These are phyloP conservation scores for Cyprinus carpio DNA, from an alignment of 2,113 vertebrate species.

Conservation along the genomic window DNA sequence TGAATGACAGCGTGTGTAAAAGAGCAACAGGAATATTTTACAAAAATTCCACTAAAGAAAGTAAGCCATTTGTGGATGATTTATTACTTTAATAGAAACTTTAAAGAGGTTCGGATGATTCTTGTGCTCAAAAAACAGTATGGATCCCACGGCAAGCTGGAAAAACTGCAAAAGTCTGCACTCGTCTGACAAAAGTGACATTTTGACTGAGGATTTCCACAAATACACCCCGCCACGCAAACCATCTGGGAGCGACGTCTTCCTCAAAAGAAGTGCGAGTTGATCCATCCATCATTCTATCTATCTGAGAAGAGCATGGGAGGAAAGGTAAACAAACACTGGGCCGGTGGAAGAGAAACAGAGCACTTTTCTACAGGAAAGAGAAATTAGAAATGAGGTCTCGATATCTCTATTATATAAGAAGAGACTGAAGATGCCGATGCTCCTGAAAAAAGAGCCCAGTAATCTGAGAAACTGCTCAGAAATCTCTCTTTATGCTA, in stretches of 20 bases:
- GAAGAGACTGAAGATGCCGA: neutral
- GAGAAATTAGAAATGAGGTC: constrained; percentile 15
- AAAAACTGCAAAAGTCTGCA: neutral
- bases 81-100: neutral
- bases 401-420: neutral
- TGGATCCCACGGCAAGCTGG: constrained; percentile 4
- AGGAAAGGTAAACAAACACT: neutral
- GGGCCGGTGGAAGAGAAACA: neutral
- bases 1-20: neutral
- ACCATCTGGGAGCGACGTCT: constrained; percentile 33
- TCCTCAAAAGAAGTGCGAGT: neutral
- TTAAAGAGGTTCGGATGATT: neutral
- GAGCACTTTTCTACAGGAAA: neutral
- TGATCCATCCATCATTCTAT: constrained; percentile 25
- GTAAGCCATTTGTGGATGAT: neutral
- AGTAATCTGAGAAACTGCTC: too few species aligned
- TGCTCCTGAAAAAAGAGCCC: neutral
- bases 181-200: neutral
- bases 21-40: neutral
- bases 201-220: constrained; percentile 10
- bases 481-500: too few species aligned
- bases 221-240: constrained; percentile 16
- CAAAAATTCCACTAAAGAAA: neutral
- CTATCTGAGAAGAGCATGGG: neutral
- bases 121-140: neutral